Evolutionary conservation across 1,140 invertebrate genomes (phyloP), one percentile per base, ranked within the genome.

Genomic region (Drosophila virilis): DNA sequence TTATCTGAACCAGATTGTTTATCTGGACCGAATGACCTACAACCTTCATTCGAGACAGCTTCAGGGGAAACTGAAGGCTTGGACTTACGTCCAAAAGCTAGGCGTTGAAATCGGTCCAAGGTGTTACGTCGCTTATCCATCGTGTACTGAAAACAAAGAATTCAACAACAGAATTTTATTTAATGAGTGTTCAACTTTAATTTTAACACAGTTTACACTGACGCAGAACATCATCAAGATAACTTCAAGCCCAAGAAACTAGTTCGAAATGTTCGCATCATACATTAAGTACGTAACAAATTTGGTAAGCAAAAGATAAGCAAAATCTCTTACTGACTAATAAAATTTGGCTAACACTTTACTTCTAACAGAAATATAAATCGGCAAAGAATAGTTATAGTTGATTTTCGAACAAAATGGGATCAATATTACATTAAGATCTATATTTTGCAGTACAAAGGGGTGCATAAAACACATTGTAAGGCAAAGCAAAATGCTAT

Each of bases 41-140:
- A 48, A 32, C 65, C 51, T 42, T 69, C 17, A 15, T 46, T 17
- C 54, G 38, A 22, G 46, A 45, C 33, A 28, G 42, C 43, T 8
- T 85, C 91, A 78, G 84, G 92, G 90, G 93, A 93, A 93, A 92
- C 64, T 6, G 72, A 51, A 46, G 91, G 69, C 15, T 85, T 77
- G 52, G 91, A 81, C 65, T 91, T 89, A 48, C 95, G 95, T 93
- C 95, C 95, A 93, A 96, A 95, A 91, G 95, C 95, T 91, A 95
- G 95, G 92, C 94, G 95, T 86, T 96, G 95, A 91, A 96, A 93
- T 69, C 95, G 96, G 93, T 96, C 96, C 95, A 96, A 95, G 90
- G 95, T 94, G 93, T 93, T 93, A 83, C 93, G 92, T 70, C 91
- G 93, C 79, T 91, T 92, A 43, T 92, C 91, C 91, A 92, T 92